Evolutionary conservation across 2,888 invertebrate species (phyloP), one percentile per base, ranked within the genome.

Genomic region (Apodemia mormo): DNA sequence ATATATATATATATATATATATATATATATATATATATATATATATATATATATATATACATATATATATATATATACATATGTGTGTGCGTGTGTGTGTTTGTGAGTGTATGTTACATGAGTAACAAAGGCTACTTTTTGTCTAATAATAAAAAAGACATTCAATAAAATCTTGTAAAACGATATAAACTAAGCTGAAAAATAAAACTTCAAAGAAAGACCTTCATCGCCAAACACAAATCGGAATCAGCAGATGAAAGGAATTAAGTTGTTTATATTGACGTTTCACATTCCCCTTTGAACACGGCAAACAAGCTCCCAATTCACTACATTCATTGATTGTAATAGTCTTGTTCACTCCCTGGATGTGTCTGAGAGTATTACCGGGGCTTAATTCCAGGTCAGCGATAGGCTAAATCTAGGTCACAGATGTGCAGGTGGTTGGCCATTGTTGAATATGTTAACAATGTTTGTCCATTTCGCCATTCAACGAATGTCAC

Each of bases 351-450:
- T 30, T 52, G 45, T 45, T 45, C 52, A n/a, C 49, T 52, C 45
- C 10, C 58, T 68, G 68, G 68, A 71, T 70, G 66, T 73, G 58
- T 69, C 68, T 73, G 61, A 61, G 61, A 45, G 45, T 49, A 49
- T 49, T 30, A 58, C 30, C 30, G 10, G 61, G 78, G 80, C 80
- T 80, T 81, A 79, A 81, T 82, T 81, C 78, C 79, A 82, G 86
- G 84, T 85, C 87, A 85, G 79, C 81, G 71, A 56, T 79, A 81
- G 79, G 79, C 79, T 79, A 81, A 80, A 90, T 85, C 82, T 89
- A 82, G 91, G 90, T 87, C 90, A 86, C 76, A 77, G 82, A 80
- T 81, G 67, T 81, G 78, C 76, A 73, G 68, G 68, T 65, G 68
- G 79, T 77, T 76, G 76, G 80, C 73, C 74, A 74, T 85, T 85